Evolutionary conservation across 2,113 vertebrate genomes (phyloP), one percentile per base, ranked within the genome.

Genomic region (Oncorhynchus nerka): DNA sequence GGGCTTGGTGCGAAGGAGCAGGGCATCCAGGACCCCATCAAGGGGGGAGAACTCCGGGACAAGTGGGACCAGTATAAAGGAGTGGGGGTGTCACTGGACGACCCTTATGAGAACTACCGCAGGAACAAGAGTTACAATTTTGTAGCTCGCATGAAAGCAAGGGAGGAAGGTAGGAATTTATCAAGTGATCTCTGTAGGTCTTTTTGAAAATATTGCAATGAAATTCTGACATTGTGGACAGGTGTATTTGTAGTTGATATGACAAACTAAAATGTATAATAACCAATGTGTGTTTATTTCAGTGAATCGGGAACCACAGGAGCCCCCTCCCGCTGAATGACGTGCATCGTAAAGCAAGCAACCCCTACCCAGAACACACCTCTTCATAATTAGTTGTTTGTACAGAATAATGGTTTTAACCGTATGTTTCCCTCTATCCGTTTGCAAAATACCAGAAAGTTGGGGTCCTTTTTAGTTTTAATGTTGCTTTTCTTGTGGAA

Each of bases 41-140:
- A 98, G 87, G 98, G 97, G 30, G 98, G 97, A 0, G 97, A 99
- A 3, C 86, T 99, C 34, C 90, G 98, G 39, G 98, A 99, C 88
- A 99, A 97, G 83, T 99, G 98, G 98, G 97, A 99, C 93, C 97
- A 99, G 88, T 99, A 98, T 78, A 99, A 99, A 88, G 98, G 98
- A 1, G 97, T 99, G 49, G 98, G 98, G 0, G 96, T 99, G 70
- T 93, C 96, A 0, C 87, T 99, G 75, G 97, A 99, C 0, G 98
- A 99, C 89, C 98, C 97, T 0, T 99, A 99, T 0, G 97, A 99
- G 81, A 99, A 99, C 90, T 99, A 99, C 85, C 92, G 98, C 66
- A 92, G 97, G 75, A 99, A 98, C 88, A 99, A 99, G 88, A 99
- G 98, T 88, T 98, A 98, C 92, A 98, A 97, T 0, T 99, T 99